These are phyloP conservation scores for Cremastinae sp. DNA, from an alignment of 2,888 invertebrate genomes.

Conservation along the genomic window DNA sequence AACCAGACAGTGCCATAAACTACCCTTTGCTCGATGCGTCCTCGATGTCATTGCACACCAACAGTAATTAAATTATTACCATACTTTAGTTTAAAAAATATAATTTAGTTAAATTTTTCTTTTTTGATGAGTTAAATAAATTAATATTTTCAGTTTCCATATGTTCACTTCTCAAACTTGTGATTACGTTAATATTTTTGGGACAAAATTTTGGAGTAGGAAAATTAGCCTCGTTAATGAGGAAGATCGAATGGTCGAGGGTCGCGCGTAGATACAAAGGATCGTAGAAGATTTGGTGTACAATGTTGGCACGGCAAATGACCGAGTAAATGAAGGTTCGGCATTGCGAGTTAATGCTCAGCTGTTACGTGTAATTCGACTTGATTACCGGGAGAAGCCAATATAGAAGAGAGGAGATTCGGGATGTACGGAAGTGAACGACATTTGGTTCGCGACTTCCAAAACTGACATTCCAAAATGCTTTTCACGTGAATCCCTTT, in stretches of 20 bases:
- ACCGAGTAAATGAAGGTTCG: slow-evolving; percentile 79
- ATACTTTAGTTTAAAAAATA: too few relatives aligned
- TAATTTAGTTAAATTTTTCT: too few relatives aligned
- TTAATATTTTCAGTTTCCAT: too few relatives aligned
- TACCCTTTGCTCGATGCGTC: too few relatives aligned
- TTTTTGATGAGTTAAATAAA: too few relatives aligned
- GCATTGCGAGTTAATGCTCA: slow-evolving; percentile 79
- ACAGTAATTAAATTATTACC: too few relatives aligned
- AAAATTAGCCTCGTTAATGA: slow-evolving; percentile 59
- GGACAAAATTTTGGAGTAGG: slow-evolving; percentile 2
- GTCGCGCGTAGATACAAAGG: slow-evolving; percentile 63
- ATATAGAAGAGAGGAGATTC: slow-evolving; percentile 57
- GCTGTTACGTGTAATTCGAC: slow-evolving; percentile 79
- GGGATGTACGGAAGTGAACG: slow-evolving; percentile 67
- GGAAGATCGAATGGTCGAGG: slow-evolving; percentile 69
- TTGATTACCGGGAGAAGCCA: slow-evolving; percentile 73
- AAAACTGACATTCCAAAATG: slow-evolving; percentile 44
- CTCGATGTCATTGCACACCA: too few relatives aligned
- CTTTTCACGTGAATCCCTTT: slow-evolving; percentile 10
- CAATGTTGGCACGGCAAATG: slow-evolving; percentile 73
- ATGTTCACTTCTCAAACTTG: not conserved
- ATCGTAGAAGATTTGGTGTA: slow-evolving; percentile 66
- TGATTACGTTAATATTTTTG: not conserved
- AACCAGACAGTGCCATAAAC: too few relatives aligned
- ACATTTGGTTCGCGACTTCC: slow-evolving; percentile 64